Conservation (phyloP, 2,888 invertebrate species). For the Falcaria lacertinaria region DNA sequence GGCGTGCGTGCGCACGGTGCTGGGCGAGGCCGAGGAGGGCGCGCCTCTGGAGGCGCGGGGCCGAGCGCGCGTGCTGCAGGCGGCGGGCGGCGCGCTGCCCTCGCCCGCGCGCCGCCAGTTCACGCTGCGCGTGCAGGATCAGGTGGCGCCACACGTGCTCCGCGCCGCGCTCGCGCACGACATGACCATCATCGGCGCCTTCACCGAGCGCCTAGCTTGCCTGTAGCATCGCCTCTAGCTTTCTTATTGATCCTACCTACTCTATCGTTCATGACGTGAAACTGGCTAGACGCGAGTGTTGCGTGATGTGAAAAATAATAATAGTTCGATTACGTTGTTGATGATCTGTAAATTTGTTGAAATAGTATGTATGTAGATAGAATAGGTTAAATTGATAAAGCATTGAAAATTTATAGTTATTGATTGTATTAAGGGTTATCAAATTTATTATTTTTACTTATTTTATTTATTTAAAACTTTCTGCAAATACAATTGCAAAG, state of each 20-base stretch:
- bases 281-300: constrained; percentile 1
- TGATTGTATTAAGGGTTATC: neutral
- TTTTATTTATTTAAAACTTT: too few relatives aligned
- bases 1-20: constrained; percentile 47
- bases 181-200: constrained; percentile 64
- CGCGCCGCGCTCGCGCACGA: constrained; percentile 62
- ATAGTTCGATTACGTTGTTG: constrained; percentile 8
- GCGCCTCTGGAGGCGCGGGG: constrained; percentile 53
- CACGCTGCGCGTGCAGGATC: constrained; percentile 58
- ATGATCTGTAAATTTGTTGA: constrained; percentile 23
- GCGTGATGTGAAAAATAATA: neutral
- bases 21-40: constrained; percentile 50
- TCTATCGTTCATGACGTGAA: constrained; percentile 2
- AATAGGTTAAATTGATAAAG: constrained; percentile 3
- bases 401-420: neutral
- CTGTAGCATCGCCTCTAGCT: constrained; percentile 41
- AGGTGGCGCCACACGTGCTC: constrained; percentile 59
- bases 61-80: constrained; percentile 44
- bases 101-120: constrained; percentile 57
- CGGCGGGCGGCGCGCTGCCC: constrained; percentile 55
- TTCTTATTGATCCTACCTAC: neutral
- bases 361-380: constrained; percentile 21
- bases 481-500: too few relatives aligned
- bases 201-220: constrained; percentile 66
- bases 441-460: neutral